Evolutionary conservation across 2,113 vertebrate species (phyloP).

Genomic region (Tachysurus fulvidraco): DNA sequence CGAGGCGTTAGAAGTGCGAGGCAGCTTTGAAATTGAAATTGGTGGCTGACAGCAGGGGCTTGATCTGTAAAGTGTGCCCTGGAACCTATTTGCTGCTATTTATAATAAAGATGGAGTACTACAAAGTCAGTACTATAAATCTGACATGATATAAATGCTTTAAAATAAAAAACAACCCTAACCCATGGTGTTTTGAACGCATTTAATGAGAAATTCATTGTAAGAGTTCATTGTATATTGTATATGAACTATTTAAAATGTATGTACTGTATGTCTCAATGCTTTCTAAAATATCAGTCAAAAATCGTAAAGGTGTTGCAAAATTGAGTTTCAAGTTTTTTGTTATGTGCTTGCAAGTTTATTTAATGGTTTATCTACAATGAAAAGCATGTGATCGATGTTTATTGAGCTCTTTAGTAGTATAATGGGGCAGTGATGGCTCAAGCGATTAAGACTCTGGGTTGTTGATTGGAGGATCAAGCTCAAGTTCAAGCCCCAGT

Average conservation of each 20-base stretch:
- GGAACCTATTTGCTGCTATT: background rate
- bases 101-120: background rate
- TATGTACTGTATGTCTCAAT: background rate
- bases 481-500: too few relatives aligned
- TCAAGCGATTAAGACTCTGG: too few relatives aligned
- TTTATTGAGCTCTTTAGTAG: too few relatives aligned
- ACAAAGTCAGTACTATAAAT: background rate
- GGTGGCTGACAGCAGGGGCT: background rate
- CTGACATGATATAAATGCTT: background rate
- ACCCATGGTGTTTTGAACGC: background rate
- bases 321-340: too few relatives aligned
- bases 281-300: background rate
- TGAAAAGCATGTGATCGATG: too few relatives aligned
- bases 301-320: background rate
- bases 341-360: too few relatives aligned
- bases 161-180: background rate
- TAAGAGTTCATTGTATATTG: background rate
- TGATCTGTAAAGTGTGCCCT: background rate
- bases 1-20: background rate
- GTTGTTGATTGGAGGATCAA: too few relatives aligned
- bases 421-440: too few relatives aligned
- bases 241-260: background rate
- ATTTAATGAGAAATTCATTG: background rate
- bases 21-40: constrained; percentile 26
- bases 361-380: too few relatives aligned